A percentile compares a stretch with the other conserved stretches of the same genome.
Evolutionary conservation across 2,888 invertebrate genomes (phyloP).

Genomic region (Bembecia ichneumoniformis): DNA sequence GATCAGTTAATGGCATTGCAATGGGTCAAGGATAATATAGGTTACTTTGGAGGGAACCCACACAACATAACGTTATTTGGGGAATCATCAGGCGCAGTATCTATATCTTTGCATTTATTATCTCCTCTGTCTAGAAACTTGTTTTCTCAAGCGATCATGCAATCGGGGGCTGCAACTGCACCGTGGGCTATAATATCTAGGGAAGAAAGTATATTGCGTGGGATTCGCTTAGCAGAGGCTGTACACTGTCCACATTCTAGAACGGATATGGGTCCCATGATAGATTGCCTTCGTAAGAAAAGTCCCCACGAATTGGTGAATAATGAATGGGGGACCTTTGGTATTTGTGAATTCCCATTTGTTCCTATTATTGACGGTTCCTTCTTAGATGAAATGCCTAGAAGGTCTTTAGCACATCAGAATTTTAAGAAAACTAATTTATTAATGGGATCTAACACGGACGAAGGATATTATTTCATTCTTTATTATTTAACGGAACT

Average conservation of each 20-base stretch:
- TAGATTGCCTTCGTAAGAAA: conserved; percentile 83
- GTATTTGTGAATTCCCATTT: conserved; percentile 93
- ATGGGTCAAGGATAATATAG: conserved; percentile 91
- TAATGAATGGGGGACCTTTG: conserved; percentile 87
- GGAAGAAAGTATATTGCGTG: conserved; percentile 80
- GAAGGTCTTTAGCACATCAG: conserved; percentile 79
- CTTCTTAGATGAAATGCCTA: conserved; percentile 89
- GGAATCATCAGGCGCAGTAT: conserved; percentile 96
- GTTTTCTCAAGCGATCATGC: conserved; percentile 91
- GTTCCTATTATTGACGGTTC: conserved; percentile 95
- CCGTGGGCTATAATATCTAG: conserved; percentile 93
- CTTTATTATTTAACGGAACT: conserved; percentile 91
- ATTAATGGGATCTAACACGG: conserved; percentile 91
- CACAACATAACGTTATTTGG: conserved; percentile 92
- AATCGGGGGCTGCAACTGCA: conserved; percentile 92
- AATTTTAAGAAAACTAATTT: conserved; percentile 95
- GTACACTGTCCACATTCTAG: conserved; percentile 85
- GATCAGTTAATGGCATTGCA: conserved; percentile 94
- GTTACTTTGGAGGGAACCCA: conserved; percentile 89
- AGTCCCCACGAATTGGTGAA: conserved; percentile 82
- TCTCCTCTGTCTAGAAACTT: conserved; percentile 85
- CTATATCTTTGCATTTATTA: conserved; percentile 87
- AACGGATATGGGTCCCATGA: conserved; percentile 75
- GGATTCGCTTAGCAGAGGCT: conserved; percentile 84
- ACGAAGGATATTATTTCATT: conserved; percentile 95